phyloP scores from a whole-genome alignment of 1,140 invertebrate species.

The Drosophila orosa region DNA sequence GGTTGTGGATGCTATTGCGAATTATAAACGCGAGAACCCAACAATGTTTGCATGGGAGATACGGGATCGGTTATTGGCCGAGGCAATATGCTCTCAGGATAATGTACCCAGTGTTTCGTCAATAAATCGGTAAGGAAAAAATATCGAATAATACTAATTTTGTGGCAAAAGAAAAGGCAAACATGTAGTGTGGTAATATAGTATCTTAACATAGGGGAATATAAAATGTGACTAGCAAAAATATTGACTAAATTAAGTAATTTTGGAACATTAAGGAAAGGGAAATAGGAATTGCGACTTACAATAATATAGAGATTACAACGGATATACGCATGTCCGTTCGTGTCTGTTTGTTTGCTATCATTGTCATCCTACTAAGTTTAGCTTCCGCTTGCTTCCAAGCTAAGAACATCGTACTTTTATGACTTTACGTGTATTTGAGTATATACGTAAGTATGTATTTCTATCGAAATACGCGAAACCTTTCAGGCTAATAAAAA shows the following conservation, averaged over 20 bases:
- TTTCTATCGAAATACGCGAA: constrained; percentile 3
- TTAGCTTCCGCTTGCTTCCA: constrained; percentile 63
- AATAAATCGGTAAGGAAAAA: constrained; percentile 95
- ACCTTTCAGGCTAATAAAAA: constrained; percentile 70
- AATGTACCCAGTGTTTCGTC: constrained; percentile 99
- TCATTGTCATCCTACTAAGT: constrained; percentile 69
- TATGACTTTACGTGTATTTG: constrained; percentile 5
- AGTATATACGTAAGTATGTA: not conserved
- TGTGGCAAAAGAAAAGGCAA: not conserved
- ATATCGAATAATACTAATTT: too few species aligned
- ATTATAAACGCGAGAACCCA: constrained; percentile 99
- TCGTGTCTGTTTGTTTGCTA: constrained; percentile 57
- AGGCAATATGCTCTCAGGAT: constrained; percentile 98
- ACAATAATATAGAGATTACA: constrained; percentile 12
- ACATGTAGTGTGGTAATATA: not conserved
- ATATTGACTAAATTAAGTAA: not conserved
- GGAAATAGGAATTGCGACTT: not conserved
- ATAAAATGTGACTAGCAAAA: not conserved
- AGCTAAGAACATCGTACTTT: constrained; percentile 9
- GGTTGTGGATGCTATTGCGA: constrained; percentile 98
- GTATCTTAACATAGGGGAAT: not conserved
- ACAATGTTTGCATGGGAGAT: constrained; percentile 99
- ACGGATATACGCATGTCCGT: constrained; percentile 46
- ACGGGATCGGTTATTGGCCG: constrained; percentile 96
- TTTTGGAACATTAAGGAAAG: not conserved